phyloP scores from a whole-genome alignment of 2,797 vertebrate genomes.

The Stomatorhinus walkeri region DNA sequence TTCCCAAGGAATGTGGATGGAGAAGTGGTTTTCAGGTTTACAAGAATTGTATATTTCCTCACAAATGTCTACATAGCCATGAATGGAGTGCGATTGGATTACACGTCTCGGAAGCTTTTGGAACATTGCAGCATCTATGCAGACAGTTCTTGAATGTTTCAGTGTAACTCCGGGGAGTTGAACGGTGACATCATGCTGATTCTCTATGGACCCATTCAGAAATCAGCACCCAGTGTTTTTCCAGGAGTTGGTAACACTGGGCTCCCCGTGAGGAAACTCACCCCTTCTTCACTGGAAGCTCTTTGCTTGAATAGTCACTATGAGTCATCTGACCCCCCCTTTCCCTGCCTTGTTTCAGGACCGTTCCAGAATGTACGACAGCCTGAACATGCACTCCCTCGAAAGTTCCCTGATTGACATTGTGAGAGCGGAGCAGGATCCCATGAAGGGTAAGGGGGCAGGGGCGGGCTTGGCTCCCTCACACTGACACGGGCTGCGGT shows the following conservation, averaged over 20 bases:
- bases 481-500: not conserved
- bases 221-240: not conserved
- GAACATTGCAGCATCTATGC: not conserved
- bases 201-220: not conserved
- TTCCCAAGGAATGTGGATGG: not conserved
- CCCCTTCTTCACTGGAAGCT: not conserved
- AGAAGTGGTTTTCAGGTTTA: not conserved
- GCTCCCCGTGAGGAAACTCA: not conserved
- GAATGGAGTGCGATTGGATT: not conserved
- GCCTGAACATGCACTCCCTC: constrained; percentile 98
- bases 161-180: not conserved
- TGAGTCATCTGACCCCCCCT: not conserved
- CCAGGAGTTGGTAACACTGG: not conserved
- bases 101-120: not conserved
- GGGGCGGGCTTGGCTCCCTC: not conserved
- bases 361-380: constrained; percentile 94
- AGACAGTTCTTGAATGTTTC: not conserved
- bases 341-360: constrained; percentile 62
- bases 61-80: not conserved
- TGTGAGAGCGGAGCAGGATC: constrained; percentile 97
- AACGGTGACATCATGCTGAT: not conserved
- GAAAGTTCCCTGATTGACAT: constrained; percentile 98
- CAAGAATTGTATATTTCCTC: not conserved
- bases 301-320: not conserved
- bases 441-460: constrained; percentile 80